phyloP scores from a whole-genome alignment of 1,140 invertebrate species.

The Hylyphantes graminicola region DNA sequence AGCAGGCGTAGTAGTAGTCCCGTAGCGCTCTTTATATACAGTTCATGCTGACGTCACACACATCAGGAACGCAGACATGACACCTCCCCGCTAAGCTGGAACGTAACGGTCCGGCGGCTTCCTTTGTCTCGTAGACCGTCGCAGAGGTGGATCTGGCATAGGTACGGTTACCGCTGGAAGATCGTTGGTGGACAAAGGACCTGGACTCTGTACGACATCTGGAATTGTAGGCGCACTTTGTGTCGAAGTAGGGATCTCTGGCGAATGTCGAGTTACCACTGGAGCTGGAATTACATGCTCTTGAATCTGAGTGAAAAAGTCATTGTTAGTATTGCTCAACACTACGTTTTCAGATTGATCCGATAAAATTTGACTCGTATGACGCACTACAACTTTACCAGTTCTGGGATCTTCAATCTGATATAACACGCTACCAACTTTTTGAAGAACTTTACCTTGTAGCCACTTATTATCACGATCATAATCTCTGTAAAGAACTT shows the following conservation, averaged over 20 bases:
- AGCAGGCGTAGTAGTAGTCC: no score
- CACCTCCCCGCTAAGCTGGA: constrained; percentile 8
- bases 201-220: not conserved
- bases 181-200: not conserved
- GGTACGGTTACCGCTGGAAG: not conserved
- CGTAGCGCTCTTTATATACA: no score
- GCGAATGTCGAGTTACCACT: not conserved
- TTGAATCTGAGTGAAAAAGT: not conserved
- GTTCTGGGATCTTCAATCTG: not conserved
- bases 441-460: not conserved
- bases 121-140: constrained; percentile 2
- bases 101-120: not conserved
- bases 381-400: constrained; percentile 4
- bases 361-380: constrained; percentile 2
- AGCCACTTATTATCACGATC: not conserved
- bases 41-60: no score
- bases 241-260: not conserved
- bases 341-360: not conserved
- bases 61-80: not conserved
- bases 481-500: not conserved
- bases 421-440: not conserved
- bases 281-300: not conserved
- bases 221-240: not conserved
- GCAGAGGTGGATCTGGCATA: constrained; percentile 3
- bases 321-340: not conserved